Percentiles rank a stretch among this genome's conserved stretches.
Conservation (phyloP, 2,888 invertebrate genomes). For the Apantesis nais region DNA sequence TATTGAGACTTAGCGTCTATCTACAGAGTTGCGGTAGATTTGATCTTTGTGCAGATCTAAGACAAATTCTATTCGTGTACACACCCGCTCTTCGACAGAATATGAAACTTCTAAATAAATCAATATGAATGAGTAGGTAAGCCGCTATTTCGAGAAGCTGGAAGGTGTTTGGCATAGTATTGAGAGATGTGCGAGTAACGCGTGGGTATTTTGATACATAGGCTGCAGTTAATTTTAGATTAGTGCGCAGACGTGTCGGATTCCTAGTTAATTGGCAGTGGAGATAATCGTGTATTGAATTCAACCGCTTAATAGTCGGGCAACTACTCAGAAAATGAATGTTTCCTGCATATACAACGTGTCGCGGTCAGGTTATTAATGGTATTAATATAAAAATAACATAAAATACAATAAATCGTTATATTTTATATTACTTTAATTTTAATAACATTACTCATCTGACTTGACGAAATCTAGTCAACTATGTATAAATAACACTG, state of each 20-base stretch:
- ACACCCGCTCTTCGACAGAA: constrained; percentile 52
- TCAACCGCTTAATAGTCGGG: constrained; percentile 44
- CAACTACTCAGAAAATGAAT: constrained; percentile 23
- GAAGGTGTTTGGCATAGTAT: constrained; percentile 86
- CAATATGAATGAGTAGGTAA: constrained; percentile 76
- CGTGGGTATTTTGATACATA: constrained; percentile 85
- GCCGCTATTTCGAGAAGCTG: constrained; percentile 82
- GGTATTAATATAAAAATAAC: not conserved
- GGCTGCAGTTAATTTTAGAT: constrained; percentile 86
- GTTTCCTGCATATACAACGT: not conserved
- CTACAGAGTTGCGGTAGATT: constrained; percentile 28
- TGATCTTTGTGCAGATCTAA: constrained; percentile 33
- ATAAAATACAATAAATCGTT: constrained; percentile 7
- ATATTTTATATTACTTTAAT: too few relatives aligned
- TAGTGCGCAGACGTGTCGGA: constrained; percentile 84
- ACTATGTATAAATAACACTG: constrained; percentile 36
- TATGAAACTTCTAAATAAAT: constrained; percentile 69
- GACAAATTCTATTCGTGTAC: constrained; percentile 52
- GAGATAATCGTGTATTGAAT: constrained; percentile 77
- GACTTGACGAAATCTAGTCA: constrained; percentile 16
- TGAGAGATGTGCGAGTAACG: constrained; percentile 84
- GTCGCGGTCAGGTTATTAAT: not conserved
- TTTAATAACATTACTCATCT: not conserved
- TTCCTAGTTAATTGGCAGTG: constrained; percentile 84
- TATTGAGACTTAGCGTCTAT: constrained; percentile 57